A percentile compares a stretch with the other conserved stretches of the same genome.
Evolutionary conservation across 2,113 vertebrate species (phyloP).

Genomic region (Rutilus rutilus): DNA sequence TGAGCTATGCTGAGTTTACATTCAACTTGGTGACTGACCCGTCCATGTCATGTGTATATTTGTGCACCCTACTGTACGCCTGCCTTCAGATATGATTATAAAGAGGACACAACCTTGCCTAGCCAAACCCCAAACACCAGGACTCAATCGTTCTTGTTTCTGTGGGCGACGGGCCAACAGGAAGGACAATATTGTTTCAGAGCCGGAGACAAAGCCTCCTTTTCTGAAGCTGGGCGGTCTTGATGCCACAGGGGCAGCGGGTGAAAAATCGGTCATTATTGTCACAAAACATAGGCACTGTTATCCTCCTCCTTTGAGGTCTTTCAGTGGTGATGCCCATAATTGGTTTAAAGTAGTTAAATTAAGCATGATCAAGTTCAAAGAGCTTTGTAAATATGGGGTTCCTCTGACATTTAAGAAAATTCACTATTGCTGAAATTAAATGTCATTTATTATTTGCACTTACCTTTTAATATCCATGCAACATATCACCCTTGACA

Average conservation of each 20-base stretch:
- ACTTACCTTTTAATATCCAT: constrained; percentile 39
- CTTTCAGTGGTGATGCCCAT: constrained; percentile 42
- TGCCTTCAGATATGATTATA: constrained; percentile 47
- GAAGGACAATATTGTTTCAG: constrained; percentile 60
- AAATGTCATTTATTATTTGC: constrained; percentile 35
- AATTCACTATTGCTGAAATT: constrained; percentile 16
- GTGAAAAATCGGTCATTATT: constrained; percentile 37
- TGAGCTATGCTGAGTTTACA: constrained; percentile 1
- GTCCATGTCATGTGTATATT: constrained; percentile 25
- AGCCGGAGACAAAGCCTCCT: constrained; percentile 45
- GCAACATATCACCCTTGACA: constrained; percentile 35
- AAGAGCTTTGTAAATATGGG: constrained; percentile 28
- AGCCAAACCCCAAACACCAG: constrained; percentile 39
- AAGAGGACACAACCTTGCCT: constrained; percentile 49
- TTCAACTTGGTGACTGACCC: constrained; percentile 2
- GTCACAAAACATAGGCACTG: constrained; percentile 17
- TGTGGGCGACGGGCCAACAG: constrained; percentile 48
- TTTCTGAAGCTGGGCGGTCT: constrained; percentile 30
- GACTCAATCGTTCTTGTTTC: constrained; percentile 39
- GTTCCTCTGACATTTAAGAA: neutral
- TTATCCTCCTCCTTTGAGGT: constrained; percentile 23
- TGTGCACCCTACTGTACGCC: constrained; percentile 11
- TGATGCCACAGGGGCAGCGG: neutral
- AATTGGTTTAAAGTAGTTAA: constrained; percentile 31
- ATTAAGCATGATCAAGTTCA: constrained; percentile 47